phyloP scores from a whole-genome alignment of 2,888 invertebrate genomes.

The Drosophila merina region DNA sequence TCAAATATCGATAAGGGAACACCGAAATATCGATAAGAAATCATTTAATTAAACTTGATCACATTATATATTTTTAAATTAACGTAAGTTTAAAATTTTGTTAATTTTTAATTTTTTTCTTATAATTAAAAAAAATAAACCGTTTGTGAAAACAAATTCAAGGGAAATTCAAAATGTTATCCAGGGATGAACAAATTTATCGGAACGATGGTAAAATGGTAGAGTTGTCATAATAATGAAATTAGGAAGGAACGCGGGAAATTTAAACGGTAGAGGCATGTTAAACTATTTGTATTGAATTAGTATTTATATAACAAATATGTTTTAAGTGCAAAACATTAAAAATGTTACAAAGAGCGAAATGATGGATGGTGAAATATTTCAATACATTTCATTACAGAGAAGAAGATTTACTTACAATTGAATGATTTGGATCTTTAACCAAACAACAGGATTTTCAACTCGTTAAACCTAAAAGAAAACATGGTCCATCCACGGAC shows the following conservation, averaged over 20 bases:
- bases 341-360: background rate
- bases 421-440: no score
- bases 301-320: no score
- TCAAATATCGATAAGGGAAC: no score
- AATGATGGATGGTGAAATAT: background rate
- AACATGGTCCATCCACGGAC: conserved; percentile 1
- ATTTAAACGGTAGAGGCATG: background rate
- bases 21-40: no score
- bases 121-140: no score
- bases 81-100: no score
- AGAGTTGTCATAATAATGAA: background rate
- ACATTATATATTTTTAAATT: no score
- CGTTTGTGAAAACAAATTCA: no score
- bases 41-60: no score
- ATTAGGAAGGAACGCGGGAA: background rate
- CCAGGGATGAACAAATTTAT: background rate
- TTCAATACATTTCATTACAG: background rate
- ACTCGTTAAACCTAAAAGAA: background rate
- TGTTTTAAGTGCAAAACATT: no score
- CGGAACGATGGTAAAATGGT: background rate
- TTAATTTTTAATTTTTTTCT: no score
- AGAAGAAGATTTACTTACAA: no score
- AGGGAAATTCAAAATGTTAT: background rate
- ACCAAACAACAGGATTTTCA: background rate
- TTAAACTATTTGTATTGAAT: background rate